phyloP scores from a whole-genome alignment of 92 coral and sea anemone species.

The Porites cylindrica region DNA sequence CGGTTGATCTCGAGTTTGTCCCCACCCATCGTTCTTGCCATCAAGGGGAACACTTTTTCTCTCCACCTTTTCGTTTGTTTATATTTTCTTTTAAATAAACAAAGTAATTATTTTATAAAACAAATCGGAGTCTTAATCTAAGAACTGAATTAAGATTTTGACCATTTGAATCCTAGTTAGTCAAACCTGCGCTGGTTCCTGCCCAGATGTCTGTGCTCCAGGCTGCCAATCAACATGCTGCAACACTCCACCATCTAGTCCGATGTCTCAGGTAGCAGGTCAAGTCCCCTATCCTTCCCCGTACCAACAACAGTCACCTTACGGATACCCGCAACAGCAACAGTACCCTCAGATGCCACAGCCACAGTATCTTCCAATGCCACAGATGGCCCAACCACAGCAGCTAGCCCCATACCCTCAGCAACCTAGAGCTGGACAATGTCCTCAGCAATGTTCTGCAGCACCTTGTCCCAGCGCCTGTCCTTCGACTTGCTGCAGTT shows the following conservation, averaged over 20 bases:
- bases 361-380: slow-evolving; percentile 28
- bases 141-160: no score
- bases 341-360: slow-evolving; percentile 38
- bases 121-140: no score
- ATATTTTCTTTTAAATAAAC: no score
- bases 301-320: slow-evolving; percentile 41
- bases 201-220: slow-evolving; percentile 93
- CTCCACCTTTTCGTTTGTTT: no score
- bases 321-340: slow-evolving; percentile 50
- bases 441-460: slow-evolving; percentile 80
- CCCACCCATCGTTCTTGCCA: no score
- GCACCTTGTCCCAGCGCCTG: slow-evolving; percentile 75
- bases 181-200: slow-evolving; percentile 79
- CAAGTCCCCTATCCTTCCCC: slow-evolving; percentile 33
- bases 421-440: slow-evolving; percentile 57
- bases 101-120: no score
- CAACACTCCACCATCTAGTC: slow-evolving; percentile 59
- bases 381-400: slow-evolving; percentile 24
- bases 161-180: background rate
- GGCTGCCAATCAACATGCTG: slow-evolving; percentile 76
- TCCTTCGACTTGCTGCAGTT: slow-evolving; percentile 57
- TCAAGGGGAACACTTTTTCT: no score
- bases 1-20: no score
- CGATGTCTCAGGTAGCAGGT: slow-evolving; percentile 40
- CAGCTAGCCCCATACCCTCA: slow-evolving; percentile 40